Base-by-base conservation (phyloP, 2,797 vertebrate species). In the Sebastes diaconus region DNA sequence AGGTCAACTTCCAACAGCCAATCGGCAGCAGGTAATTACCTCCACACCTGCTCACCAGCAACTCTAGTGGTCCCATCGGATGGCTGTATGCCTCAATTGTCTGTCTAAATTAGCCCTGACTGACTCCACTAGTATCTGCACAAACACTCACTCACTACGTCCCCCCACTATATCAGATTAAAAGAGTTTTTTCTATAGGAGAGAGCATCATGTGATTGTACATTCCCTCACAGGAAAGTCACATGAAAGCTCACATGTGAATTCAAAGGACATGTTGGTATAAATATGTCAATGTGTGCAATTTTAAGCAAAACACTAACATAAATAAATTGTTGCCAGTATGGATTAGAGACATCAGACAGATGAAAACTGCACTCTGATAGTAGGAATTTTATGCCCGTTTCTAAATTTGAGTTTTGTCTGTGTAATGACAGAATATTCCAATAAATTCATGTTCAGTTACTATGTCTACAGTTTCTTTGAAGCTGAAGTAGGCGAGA, bases 1-100 rank as follows among this genome's bases (percentile, higher is more conserved):
- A 68, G 73, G 58, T 79, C 42, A 1, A 39, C 20, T 39, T 39
- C 59, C 14, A 50, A 58, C 65, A 79, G 70, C 57, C 81, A 78
- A 79, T 86, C 81, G 66, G 80, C 50, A 22, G 58, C 42, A 11
- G 68, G 59, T 76, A 79, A 88, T 88, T 80, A 92, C 46, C 75
- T 25, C 46, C 36, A 75, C 84, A 90, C 71, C 79, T 85, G 77
- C 66, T 57, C 67, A 59, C 34, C 29, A 59, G 57, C 69, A 20
- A 65, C 59, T 65, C 29, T 12, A 24, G 13, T 4, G 63, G 66
- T 70, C 65, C 46, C 57, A 67, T 71, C 73, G 64, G 74, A 85
- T 54, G 46, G 36, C 74, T 65, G 66, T 3, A 6, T 16, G 70
- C 20, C 55, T 77, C 71, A 65, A 68, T 79, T 73, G 77, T 55